Evolutionary conservation across 2,113 vertebrate species (phyloP).

Genomic region (Gobius niger): DNA sequence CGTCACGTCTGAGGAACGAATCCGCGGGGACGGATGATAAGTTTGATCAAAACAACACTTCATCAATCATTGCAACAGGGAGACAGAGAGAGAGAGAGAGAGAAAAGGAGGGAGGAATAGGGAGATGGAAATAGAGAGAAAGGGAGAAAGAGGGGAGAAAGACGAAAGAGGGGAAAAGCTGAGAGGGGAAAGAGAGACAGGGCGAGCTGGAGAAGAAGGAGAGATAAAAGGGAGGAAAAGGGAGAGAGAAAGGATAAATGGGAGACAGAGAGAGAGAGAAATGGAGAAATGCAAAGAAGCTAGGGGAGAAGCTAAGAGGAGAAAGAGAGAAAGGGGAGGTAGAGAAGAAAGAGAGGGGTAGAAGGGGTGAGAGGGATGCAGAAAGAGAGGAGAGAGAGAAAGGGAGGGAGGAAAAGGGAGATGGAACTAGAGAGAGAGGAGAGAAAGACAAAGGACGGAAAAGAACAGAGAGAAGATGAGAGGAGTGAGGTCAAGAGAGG

Average conservation of each 20-base stretch:
- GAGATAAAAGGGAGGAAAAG: background rate
- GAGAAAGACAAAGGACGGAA: background rate
- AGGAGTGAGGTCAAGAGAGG: background rate
- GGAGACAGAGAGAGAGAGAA: background rate
- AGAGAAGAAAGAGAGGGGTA: background rate
- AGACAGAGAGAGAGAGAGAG: background rate
- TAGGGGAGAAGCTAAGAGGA: background rate
- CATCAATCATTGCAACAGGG: conserved; percentile 26
- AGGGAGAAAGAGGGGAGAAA: background rate
- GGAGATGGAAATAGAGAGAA: background rate
- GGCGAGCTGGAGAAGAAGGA: too few relatives aligned
- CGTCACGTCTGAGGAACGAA: conserved; percentile 11
- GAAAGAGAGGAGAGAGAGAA: too few relatives aligned
- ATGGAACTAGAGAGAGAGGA: background rate
- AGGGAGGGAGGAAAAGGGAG: background rate
- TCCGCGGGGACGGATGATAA: conserved; percentile 8
- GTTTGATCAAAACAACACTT: conserved; percentile 19
- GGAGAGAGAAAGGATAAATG: background rate
- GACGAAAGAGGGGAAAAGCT: background rate
- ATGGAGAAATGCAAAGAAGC: background rate
- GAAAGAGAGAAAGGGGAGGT: background rate
- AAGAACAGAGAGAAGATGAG: too few relatives aligned
- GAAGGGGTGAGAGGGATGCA: background rate
- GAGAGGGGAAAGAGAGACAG: too few relatives aligned
- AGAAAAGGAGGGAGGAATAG: background rate